These are phyloP conservation scores for Brassicogethes aeneus DNA, from an alignment of 2,888 invertebrate genomes.

Conservation along the genomic window DNA sequence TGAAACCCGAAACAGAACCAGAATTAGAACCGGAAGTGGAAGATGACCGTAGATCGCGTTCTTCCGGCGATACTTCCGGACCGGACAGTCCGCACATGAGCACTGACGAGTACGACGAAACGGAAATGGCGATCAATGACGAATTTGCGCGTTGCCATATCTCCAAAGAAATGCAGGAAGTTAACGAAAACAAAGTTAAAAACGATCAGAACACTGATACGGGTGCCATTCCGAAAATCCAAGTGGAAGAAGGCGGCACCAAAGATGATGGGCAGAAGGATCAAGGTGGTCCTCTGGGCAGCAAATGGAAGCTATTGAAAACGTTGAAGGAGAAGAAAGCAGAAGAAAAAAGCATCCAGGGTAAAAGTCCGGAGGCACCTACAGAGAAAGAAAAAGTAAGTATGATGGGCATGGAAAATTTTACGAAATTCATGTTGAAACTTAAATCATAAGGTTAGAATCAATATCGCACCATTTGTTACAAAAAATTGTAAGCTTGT, in stretches of 20 bases:
- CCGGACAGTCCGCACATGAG: conserved; percentile 77
- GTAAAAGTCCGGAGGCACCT: conserved; percentile 52
- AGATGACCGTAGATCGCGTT: conserved; percentile 27
- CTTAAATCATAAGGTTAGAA: conserved; percentile 34
- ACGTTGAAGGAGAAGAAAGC: conserved; percentile 84
- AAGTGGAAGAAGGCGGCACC: conserved; percentile 39
- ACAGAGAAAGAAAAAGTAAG: conserved; percentile 65
- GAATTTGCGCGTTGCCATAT: conserved; percentile 37
- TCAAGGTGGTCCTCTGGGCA: conserved; percentile 54
- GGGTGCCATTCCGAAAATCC: conserved; percentile 42
- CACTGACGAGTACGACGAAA: conserved; percentile 62
- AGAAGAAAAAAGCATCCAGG: conserved; percentile 70
- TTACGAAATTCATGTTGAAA: conserved; percentile 58
- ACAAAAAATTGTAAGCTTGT: conserved; percentile 16
- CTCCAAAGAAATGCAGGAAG: conserved; percentile 31
- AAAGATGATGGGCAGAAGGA: conserved; percentile 33
- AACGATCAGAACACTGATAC: conserved; percentile 21
- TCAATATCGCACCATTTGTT: conserved; percentile 15
- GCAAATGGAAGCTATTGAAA: conserved; percentile 86
- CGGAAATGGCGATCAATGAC: conserved; percentile 46
- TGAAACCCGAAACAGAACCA: conserved; percentile 13
- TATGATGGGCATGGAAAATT: conserved; percentile 59
- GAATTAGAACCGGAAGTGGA: conserved; percentile 11
- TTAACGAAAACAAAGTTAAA: conserved; percentile 20
- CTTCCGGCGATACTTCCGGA: conserved; percentile 82